phyloP scores from a whole-genome alignment of 2,113 vertebrate species.

The Anoplopoma fimbria region DNA sequence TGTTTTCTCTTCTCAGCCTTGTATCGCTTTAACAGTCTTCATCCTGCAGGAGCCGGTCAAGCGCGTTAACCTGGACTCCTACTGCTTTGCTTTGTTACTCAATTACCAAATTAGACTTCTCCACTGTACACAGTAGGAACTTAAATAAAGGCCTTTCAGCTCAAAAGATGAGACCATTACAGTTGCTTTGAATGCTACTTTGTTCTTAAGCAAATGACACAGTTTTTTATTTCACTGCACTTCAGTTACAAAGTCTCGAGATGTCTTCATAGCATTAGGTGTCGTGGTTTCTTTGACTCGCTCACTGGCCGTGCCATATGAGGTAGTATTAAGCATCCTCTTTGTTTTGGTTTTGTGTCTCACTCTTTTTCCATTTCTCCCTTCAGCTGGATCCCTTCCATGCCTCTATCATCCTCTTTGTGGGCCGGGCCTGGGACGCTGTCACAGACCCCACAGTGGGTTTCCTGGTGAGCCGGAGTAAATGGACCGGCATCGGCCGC shows the following conservation, averaged over 20 bases:
- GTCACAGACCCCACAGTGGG: slow-evolving; percentile 94
- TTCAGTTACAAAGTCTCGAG: neutral
- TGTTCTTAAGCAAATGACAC: slow-evolving; percentile 21
- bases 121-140: slow-evolving; percentile 34
- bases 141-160: slow-evolving; percentile 26
- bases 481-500: slow-evolving; percentile 89
- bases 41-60: slow-evolving; percentile 10
- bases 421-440: slow-evolving; percentile 93
- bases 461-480: slow-evolving; percentile 92
- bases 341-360: slow-evolving; percentile 18
- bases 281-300: slow-evolving; percentile 20
- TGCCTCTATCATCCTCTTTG: slow-evolving; percentile 94
- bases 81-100: slow-evolving; percentile 56
- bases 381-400: slow-evolving; percentile 88
- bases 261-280: neutral
- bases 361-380: neutral
- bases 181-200: slow-evolving; percentile 21
- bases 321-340: slow-evolving; percentile 10
- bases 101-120: slow-evolving; percentile 51
- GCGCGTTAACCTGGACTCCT: slow-evolving; percentile 39
- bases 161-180: slow-evolving; percentile 30
- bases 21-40: slow-evolving; percentile 48
- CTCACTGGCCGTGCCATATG: neutral
- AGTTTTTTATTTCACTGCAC: slow-evolving; percentile 13
- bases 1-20: neutral